These are phyloP conservation scores for Ommatoiulus sabulosus DNA, from an alignment of 2,888 invertebrate species.

Conservation along the genomic window DNA sequence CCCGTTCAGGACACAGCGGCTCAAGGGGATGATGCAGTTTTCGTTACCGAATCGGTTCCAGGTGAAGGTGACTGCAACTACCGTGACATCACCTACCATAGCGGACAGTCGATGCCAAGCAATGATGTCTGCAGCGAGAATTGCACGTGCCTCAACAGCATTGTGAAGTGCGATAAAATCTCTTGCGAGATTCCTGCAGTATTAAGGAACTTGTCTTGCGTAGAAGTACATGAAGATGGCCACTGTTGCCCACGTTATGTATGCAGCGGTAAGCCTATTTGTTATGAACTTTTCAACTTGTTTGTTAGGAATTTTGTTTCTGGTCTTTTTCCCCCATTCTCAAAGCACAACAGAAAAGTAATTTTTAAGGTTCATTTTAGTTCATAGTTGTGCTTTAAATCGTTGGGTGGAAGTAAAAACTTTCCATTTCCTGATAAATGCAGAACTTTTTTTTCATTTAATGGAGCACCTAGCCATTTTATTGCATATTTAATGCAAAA, in stretches of 20 bases:
- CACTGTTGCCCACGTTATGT: conserved; percentile 58
- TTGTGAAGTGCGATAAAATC: conserved; percentile 55
- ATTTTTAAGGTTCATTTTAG: no score
- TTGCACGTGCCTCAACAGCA: conserved; percentile 58
- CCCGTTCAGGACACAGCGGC: neutral
- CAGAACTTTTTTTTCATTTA: no score
- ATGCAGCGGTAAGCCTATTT: conserved; percentile 52
- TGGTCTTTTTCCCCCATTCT: no score
- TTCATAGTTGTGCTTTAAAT: no score
- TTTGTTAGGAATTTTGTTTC: no score
- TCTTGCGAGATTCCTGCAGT: conserved; percentile 50
- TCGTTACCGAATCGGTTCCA: conserved; percentile 53
- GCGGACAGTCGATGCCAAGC: conserved; percentile 60
- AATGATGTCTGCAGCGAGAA: conserved; percentile 60
- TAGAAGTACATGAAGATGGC: conserved; percentile 47
- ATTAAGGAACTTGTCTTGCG: conserved; percentile 44
- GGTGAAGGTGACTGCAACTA: conserved; percentile 60
- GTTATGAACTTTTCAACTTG: no score
- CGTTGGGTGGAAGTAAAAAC: no score
- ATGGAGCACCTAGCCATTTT: no score
- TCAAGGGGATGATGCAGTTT: neutral
- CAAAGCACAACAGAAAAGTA: no score
- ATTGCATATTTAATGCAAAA: no score
- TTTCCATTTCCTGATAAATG: no score
- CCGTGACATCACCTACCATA: conserved; percentile 59